Evolutionary conservation across 2,888 invertebrate species (phyloP).

Genomic region (Stenotaenia linearis): DNA sequence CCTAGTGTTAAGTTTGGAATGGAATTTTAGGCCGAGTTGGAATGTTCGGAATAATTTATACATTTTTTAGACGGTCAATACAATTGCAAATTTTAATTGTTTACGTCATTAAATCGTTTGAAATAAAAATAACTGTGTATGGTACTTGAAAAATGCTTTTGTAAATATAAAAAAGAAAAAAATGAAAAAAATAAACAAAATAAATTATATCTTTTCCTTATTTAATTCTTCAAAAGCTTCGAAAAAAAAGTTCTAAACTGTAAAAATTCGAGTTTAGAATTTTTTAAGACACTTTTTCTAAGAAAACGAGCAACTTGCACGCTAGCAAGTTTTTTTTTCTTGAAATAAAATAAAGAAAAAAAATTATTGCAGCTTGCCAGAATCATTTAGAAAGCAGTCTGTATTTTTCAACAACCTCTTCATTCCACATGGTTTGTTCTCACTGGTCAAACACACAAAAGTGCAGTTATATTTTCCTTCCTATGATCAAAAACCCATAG

Average conservation of each 20-base stretch:
- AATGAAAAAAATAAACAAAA: not conserved
- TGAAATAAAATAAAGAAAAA: not conserved
- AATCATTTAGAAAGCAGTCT: not conserved
- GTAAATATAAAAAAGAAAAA: not conserved
- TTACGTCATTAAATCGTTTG: not conserved
- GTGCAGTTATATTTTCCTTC: not conserved
- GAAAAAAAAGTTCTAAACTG: not conserved
- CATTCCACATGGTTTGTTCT: not conserved
- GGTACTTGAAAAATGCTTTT: not conserved
- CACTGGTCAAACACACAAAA: not conserved
- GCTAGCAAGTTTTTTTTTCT: not conserved
- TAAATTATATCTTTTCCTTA: not conserved
- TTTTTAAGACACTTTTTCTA: not conserved
- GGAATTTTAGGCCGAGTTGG: not conserved
- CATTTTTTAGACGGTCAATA: not conserved
- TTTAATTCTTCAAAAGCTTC: not conserved
- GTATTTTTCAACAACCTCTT: not conserved
- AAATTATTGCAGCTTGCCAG: not conserved
- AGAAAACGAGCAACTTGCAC: not conserved
- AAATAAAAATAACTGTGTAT: slow-evolving; percentile 4
- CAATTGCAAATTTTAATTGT: slow-evolving; percentile 5
- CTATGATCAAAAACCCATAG: not conserved
- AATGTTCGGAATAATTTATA: not conserved
- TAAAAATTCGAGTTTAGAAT: too few relatives aligned
- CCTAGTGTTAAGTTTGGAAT: not conserved